Conservation (phyloP, 2,888 invertebrate genomes). For the Coronaproctus castanopsis region DNA sequence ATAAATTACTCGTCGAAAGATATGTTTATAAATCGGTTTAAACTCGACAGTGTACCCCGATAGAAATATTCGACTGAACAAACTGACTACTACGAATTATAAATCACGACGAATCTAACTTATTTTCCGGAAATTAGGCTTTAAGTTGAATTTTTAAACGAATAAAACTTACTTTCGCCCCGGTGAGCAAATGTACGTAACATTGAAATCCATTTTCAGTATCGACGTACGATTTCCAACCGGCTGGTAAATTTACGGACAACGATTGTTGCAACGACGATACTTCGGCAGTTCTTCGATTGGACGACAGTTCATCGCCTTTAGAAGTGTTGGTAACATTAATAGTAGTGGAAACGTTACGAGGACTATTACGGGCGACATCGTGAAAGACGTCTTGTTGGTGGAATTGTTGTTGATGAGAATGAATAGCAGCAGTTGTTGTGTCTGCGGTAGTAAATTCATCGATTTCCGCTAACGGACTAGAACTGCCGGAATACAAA, state of each 20-base stretch:
- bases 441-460: slow-evolving; percentile 16
- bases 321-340: slow-evolving; percentile 8
- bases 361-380: background rate
- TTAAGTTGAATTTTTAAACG: no score
- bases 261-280: slow-evolving; percentile 4
- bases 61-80: no score
- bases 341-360: slow-evolving; percentile 19
- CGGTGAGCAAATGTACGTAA: slow-evolving; percentile 30
- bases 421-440: background rate
- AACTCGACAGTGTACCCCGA: no score
- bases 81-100: no score
- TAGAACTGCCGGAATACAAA: slow-evolving; percentile 18
- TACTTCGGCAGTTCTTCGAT: background rate
- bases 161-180: slow-evolving; percentile 32
- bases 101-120: no score
- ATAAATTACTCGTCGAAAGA: no score
- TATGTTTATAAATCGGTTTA: no score
- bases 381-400: no score
- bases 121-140: no score
- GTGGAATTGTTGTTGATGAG: no score
- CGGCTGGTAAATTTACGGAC: slow-evolving; percentile 26
- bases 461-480: slow-evolving; percentile 22
- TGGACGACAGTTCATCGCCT: background rate
- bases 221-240: slow-evolving; percentile 30
- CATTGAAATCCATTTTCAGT: slow-evolving; percentile 27